Evolutionary conservation across 2,113 vertebrate species (phyloP), one percentile per base, ranked within the genome.

Genomic region (Orthonyx spaldingii): DNA sequence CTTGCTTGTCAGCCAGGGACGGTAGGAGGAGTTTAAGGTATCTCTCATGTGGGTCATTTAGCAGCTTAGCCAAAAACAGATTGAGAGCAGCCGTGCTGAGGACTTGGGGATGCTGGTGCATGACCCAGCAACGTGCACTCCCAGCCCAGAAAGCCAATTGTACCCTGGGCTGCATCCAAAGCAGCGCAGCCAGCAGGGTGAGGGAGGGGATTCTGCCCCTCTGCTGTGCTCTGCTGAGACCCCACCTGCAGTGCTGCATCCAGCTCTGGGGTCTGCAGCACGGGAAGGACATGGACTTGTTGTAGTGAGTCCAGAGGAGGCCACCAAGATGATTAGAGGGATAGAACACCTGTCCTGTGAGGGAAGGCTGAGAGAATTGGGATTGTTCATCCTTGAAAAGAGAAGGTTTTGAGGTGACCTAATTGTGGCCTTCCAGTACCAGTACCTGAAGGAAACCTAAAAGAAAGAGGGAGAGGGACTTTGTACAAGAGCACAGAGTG

Each of bases 131-230:
- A 3, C 35, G 30, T 4, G 60, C 35, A 37, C 33, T 37, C 1
- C 26, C 44, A 44, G 37, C 32, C 37, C 46, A 59, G 44, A 68
- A 9, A 59, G 26, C 17, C 63, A 21, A 0, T 0, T 0, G 26
- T 52, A 0, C 27, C 44, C 53, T 52, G 84, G 44, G 26, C 53
- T 76, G 52, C 17, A 68, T 33, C 53, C 53, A 52, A 2, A 52
- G 71, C 37, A 32, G 16, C 0, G 0, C 32, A 52, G 61, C 1
- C 44, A 59, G 37, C 26, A 68, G 61, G 17, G 9, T 0, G 1
- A 59, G 33, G 53, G 61, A 52, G 32, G 53, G 18, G 18, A 37
- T 52, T 60, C 44, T 86, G 53, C 26, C 9, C 32, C 27, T 50
- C 44, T 44, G 17, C 35, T 47, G 56, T 53, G 49, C 82, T 49